These are phyloP conservation scores for Thalpophila matura DNA, from an alignment of 2,888 invertebrate genomes.

Conservation along the genomic window DNA sequence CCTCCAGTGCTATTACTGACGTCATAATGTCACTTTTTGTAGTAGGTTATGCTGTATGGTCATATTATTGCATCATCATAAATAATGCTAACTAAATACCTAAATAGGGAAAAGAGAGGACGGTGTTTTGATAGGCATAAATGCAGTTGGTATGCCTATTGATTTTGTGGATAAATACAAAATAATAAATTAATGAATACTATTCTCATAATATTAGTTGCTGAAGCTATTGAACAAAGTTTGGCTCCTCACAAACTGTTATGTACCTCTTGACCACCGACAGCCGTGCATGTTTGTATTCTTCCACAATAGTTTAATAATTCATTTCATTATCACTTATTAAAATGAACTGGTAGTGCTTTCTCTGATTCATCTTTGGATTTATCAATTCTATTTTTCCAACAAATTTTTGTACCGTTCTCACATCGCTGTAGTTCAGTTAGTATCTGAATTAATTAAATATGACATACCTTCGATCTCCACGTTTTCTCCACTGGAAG, in stretches of 20 bases:
- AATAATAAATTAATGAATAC: too few species aligned
- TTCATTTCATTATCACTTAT: neutral
- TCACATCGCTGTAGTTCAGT: neutral
- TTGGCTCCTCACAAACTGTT: neutral
- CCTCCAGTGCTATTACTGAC: constrained; percentile 27
- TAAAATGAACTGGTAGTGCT: too few species aligned
- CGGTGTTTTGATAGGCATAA: neutral
- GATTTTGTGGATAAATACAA: too few species aligned
- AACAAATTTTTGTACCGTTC: neutral
- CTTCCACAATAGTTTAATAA: neutral
- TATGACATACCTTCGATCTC: constrained; percentile 83
- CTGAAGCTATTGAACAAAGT: neutral
- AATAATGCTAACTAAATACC: neutral
- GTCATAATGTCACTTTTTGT: constrained; percentile 23
- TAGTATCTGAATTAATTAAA: neutral
- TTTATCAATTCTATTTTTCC: neutral
- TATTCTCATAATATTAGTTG: too few species aligned
- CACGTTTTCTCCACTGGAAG: constrained; percentile 85
- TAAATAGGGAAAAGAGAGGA: neutral
- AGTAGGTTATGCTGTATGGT: neutral
- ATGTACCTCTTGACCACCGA: neutral
- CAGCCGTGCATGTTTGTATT: neutral
- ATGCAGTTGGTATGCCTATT: too few species aligned
- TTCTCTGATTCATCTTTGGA: neutral
- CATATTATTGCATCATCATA: neutral